These are phyloP conservation scores for Alviniconcha strummeri DNA, from an alignment of 2,888 invertebrate species.

Conservation along the genomic window DNA sequence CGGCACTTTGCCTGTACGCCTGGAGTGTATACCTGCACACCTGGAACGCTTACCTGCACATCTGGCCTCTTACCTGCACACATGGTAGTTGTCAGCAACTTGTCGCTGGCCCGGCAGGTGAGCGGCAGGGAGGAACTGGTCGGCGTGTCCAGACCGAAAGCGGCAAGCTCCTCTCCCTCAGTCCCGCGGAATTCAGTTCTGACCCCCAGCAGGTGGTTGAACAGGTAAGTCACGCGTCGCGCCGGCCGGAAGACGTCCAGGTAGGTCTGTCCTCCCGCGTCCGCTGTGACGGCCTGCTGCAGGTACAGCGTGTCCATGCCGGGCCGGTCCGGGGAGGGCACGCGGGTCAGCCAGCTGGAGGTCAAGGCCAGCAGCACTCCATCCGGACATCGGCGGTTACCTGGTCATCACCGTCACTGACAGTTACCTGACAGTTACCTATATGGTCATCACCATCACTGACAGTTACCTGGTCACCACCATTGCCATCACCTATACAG, in stretches of 20 bases:
- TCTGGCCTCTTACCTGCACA: conserved; percentile 13
- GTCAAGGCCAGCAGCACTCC: conserved; percentile 51
- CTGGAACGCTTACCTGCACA: no score
- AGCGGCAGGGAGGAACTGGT: conserved; percentile 52
- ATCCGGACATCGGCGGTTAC: conserved; percentile 49
- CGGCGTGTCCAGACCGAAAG: conserved; percentile 51
- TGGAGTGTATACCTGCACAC: no score
- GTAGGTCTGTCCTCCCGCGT: conserved; percentile 46
- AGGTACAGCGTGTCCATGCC: conserved; percentile 43
- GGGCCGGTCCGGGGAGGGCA: conserved; percentile 30
- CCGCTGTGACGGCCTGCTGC: conserved; percentile 54
- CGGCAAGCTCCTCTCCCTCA: conserved; percentile 44
- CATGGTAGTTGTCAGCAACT: conserved; percentile 47
- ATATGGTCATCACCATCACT: neutral
- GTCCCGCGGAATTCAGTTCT: conserved; percentile 46
- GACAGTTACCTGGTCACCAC: no score
- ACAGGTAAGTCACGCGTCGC: conserved; percentile 51
- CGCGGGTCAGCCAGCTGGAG: conserved; percentile 47
- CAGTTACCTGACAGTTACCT: neutral
- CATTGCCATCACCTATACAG: no score
- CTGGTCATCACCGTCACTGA: conserved; percentile 16
- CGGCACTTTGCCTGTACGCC: no score
- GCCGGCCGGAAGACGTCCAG: conserved; percentile 52
- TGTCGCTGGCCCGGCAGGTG: conserved; percentile 50
- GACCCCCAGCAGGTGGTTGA: conserved; percentile 51